Evolutionary conservation across 2,113 vertebrate species (phyloP).

Genomic region (Triplophysa rosa): DNA sequence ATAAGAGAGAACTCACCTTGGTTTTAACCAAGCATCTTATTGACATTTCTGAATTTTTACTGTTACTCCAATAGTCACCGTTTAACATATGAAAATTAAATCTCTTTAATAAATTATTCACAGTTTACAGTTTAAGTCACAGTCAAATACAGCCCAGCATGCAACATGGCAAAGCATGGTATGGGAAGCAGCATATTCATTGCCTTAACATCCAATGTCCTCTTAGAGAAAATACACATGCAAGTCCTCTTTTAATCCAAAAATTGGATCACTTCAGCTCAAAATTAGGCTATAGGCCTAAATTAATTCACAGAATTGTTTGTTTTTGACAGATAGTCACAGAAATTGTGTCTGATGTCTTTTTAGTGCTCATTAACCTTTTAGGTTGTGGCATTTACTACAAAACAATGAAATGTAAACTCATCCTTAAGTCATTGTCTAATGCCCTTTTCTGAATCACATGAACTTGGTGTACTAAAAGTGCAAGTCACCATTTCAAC

Average conservation of each 20-base stretch:
- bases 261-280: slow-evolving; percentile 29
- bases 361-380: background rate
- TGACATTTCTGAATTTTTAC: too few species aligned
- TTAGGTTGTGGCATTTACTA: background rate
- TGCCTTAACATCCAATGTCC: slow-evolving; percentile 7
- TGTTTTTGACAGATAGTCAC: background rate
- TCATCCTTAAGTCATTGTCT: slow-evolving; percentile 46
- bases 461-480: slow-evolving; percentile 71
- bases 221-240: background rate
- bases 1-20: too few species aligned
- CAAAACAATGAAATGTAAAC: background rate
- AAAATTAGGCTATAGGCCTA: background rate
- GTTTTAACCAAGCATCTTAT: too few species aligned
- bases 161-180: slow-evolving; percentile 31
- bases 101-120: slow-evolving; percentile 29
- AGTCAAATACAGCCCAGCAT: slow-evolving; percentile 49
- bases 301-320: slow-evolving; percentile 54
- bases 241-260: slow-evolving; percentile 21
- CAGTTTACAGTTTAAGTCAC: slow-evolving; percentile 24
- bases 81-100: background rate
- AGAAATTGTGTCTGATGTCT: background rate
- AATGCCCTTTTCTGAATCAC: slow-evolving; percentile 62
- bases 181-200: slow-evolving; percentile 9
- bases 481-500: slow-evolving; percentile 70
- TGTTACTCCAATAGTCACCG: too few species aligned